Conservation (phyloP, 2,797 vertebrate species). For the Danionella dracula region DNA sequence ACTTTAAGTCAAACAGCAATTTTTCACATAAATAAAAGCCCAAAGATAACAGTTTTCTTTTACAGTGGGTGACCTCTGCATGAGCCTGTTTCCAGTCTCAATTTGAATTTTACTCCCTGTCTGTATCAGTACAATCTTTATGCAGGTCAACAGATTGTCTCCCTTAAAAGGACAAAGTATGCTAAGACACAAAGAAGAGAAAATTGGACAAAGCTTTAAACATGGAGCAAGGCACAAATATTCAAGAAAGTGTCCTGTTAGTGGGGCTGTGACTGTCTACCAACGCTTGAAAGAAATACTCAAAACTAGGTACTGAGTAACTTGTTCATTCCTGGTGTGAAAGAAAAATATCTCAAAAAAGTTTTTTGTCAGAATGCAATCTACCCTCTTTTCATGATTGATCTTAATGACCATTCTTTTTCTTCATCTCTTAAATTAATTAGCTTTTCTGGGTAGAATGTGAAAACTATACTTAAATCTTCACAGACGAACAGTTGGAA, state of each 20-base stretch:
- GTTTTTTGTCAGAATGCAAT: too few relatives aligned
- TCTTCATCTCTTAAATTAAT: too few relatives aligned
- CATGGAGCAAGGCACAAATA: neutral
- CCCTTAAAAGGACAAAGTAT: conserved; percentile 78
- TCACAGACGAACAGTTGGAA: too few relatives aligned
- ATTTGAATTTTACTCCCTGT: conserved; percentile 39
- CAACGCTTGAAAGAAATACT: too few relatives aligned
- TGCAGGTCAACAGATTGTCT: conserved; percentile 35
- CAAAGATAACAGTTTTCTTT: conserved; percentile 39
- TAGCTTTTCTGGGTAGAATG: too few relatives aligned
- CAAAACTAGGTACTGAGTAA: too few relatives aligned
- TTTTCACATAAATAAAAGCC: conserved; percentile 50
- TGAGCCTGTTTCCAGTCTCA: conserved; percentile 43
- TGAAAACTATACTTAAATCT: too few relatives aligned
- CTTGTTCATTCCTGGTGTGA: too few relatives aligned
- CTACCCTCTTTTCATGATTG: too few relatives aligned
- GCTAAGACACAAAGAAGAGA: conserved; percentile 53
- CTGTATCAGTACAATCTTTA: conserved; percentile 38
- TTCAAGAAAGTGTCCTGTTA: neutral
- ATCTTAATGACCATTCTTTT: too few relatives aligned
- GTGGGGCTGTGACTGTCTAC: neutral
- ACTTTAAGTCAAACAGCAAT: conserved; percentile 3
- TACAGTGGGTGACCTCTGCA: conserved; percentile 35
- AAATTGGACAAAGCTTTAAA: neutral
- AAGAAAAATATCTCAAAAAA: too few relatives aligned